Evolutionary conservation across 2,113 vertebrate genomes (phyloP).

Genomic region (Mus pahari): DNA sequence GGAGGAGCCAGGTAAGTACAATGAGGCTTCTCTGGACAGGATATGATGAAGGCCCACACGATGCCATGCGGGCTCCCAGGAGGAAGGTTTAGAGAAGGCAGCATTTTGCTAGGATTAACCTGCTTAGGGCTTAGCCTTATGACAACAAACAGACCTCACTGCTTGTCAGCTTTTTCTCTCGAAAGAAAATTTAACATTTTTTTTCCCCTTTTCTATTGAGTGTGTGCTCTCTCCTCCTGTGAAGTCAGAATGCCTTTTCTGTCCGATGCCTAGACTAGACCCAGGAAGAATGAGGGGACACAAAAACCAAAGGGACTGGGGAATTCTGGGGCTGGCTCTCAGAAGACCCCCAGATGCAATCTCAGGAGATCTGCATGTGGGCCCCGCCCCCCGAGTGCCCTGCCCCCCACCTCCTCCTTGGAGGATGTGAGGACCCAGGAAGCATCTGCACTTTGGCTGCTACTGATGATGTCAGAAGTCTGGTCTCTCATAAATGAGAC

Average conservation of each 20-base stretch:
- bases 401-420: too few species aligned
- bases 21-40: not conserved
- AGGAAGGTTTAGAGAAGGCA: not conserved
- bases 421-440: not conserved
- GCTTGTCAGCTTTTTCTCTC: not conserved
- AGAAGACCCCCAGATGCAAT: not conserved
- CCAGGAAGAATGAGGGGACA: not conserved
- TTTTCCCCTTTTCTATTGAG: not conserved
- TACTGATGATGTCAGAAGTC: not conserved
- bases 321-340: not conserved
- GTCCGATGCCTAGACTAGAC: not conserved
- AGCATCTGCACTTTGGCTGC: not conserved
- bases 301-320: not conserved
- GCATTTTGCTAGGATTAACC: not conserved
- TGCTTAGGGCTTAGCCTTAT: not conserved
- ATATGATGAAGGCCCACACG: accelerated
- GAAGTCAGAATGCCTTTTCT: not conserved
- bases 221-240: not conserved
- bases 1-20: not conserved
- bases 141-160: not conserved
- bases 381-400: too few species aligned
- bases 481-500: not conserved
- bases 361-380: not conserved
- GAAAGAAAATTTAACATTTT: not conserved
- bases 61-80: not conserved